phyloP scores from a whole-genome alignment of 2,113 vertebrate species.

The Mus spicilegus region DNA sequence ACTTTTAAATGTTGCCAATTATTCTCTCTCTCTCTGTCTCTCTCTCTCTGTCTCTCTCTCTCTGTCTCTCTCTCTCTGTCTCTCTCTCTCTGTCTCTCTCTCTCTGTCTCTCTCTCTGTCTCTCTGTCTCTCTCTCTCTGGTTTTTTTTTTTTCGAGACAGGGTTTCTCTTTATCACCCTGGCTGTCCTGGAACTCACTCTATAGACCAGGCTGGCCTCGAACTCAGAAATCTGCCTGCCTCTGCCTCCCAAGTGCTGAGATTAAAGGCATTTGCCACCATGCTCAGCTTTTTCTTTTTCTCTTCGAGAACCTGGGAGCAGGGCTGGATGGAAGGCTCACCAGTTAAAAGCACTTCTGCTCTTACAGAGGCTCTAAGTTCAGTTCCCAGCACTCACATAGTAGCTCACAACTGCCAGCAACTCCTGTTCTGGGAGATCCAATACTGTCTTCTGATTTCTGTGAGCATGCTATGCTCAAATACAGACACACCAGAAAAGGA shows the following conservation, averaged over 20 bases:
- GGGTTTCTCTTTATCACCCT: no score
- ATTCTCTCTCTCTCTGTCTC: neutral
- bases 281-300: neutral
- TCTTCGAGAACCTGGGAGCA: neutral
- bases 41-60: neutral
- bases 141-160: no score
- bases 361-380: neutral
- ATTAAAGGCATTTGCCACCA: no score
- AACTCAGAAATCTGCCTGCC: no score
- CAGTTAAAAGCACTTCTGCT: neutral
- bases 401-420: neutral
- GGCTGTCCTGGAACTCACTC: no score
- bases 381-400: neutral
- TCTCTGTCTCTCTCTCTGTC: neutral
- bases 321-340: neutral
- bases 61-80: neutral
- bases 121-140: no score
- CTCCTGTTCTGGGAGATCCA: neutral
- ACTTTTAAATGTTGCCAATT: conserved; percentile 34
- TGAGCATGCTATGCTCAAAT: neutral
- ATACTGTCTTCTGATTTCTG: neutral
- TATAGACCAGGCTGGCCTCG: no score
- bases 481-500: neutral
- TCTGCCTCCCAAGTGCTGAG: no score
- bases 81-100: neutral